phyloP scores from a whole-genome alignment of 1,140 invertebrate species.

The Sesamia nonagrioides region DNA sequence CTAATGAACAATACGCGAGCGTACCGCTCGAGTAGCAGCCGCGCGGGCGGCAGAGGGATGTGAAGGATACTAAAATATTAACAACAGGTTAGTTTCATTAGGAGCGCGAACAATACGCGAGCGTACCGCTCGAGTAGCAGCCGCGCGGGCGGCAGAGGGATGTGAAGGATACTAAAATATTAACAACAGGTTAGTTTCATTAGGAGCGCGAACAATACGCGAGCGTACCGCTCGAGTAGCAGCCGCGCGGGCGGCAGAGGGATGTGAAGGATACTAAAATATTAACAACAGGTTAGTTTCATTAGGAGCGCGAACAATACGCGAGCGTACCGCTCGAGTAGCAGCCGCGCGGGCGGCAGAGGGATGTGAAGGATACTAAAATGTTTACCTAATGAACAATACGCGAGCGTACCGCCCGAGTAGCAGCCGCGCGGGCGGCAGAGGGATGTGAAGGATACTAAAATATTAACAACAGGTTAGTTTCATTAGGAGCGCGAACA shows the following conservation, averaged over 20 bases:
- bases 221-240: background rate
- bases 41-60: background rate
- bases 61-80: slow-evolving; percentile 13
- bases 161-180: slow-evolving; percentile 1
- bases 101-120: slow-evolving; percentile 7
- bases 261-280: background rate
- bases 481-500: slow-evolving; percentile 25
- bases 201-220: slow-evolving; percentile 16
- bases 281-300: slow-evolving; percentile 40
- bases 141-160: background rate
- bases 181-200: slow-evolving; percentile 39
- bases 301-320: slow-evolving; percentile 22
- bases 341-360: background rate
- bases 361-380: background rate
- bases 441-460: background rate
- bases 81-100: slow-evolving; percentile 37
- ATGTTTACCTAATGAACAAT: slow-evolving; percentile 39
- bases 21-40: background rate
- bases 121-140: background rate
- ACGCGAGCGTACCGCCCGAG: background rate
- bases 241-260: background rate
- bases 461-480: slow-evolving; percentile 41
- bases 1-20: slow-evolving; percentile 16
- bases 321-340: background rate
- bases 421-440: background rate